Evolutionary conservation across 2,888 invertebrate genomes (phyloP).

Genomic region (Agriopis marginaria): DNA sequence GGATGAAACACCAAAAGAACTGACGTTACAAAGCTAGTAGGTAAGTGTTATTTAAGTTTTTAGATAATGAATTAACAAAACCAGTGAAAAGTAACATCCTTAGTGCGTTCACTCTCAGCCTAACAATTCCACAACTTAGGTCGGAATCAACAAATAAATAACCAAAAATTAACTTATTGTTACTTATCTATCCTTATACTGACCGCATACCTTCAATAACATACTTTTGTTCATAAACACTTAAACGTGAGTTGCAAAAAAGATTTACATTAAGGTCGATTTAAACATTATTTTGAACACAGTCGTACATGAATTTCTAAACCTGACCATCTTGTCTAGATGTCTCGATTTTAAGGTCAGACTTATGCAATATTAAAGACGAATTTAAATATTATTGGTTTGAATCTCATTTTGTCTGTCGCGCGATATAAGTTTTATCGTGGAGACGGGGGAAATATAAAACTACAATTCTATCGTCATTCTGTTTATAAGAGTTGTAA

Average conservation of each 20-base stretch:
- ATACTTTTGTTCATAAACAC: conserved; percentile 21
- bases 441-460: conserved; percentile 10
- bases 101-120: conserved; percentile 38
- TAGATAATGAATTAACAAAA: neutral
- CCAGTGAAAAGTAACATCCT: neutral
- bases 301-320: conserved; percentile 14
- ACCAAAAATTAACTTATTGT: conserved; percentile 40
- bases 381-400: conserved; percentile 3
- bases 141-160: conserved; percentile 55
- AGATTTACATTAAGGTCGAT: conserved; percentile 12
- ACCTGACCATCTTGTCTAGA: conserved; percentile 12
- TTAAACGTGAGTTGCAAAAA: conserved; percentile 3
- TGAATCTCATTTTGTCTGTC: conserved; percentile 17
- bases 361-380: neutral
- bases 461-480: neutral
- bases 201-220: conserved; percentile 28
- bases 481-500: neutral
- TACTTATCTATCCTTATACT: conserved; percentile 26
- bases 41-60: neutral
- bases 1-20: no score
- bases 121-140: conserved; percentile 39
- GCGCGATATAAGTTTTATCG: conserved; percentile 24
- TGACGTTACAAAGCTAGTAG: no score
- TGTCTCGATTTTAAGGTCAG: conserved; percentile 5
- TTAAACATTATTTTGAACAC: conserved; percentile 5